phyloP scores from a whole-genome alignment of 2,888 invertebrate species.

The Phyllotreta cruciferae region DNA sequence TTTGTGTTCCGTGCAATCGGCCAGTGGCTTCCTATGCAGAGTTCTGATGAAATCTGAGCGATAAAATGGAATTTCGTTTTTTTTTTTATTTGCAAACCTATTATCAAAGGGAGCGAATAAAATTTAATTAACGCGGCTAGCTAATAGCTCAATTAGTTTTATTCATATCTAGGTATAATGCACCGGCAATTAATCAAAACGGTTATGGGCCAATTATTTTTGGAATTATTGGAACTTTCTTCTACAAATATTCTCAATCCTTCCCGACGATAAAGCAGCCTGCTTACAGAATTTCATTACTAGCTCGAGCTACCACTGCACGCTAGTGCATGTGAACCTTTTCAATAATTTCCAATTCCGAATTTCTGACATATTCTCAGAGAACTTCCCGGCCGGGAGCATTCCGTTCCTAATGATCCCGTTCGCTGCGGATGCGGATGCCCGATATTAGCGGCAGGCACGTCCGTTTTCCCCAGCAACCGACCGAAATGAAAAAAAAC shows the following conservation, averaged over 20 bases:
- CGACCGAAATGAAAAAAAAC: background rate
- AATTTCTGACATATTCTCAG: conserved; percentile 9
- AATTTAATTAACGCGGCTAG: no score
- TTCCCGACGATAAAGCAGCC: background rate
- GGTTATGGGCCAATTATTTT: no score
- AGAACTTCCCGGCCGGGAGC: background rate
- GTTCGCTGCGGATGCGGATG: background rate
- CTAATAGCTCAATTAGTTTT: no score
- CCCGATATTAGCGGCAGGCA: background rate
- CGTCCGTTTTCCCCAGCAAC: background rate
- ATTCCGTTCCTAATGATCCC: conserved; percentile 17
- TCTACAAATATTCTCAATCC: no score
- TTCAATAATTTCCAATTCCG: conserved; percentile 13
- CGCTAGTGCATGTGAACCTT: conserved; percentile 1
- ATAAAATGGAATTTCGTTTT: no score
- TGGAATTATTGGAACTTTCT: no score
- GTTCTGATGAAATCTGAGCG: no score
- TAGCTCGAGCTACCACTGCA: background rate
- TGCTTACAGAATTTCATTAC: background rate
- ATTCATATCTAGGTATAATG: no score
- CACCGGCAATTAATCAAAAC: no score
- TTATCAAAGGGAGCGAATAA: no score
- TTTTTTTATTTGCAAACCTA: no score
- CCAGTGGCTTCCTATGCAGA: no score
- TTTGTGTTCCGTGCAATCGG: background rate